Evolutionary conservation across 1,140 invertebrate species (phyloP), one percentile per base, ranked within the genome.

Genomic region (Pogonomyrmex californicus): DNA sequence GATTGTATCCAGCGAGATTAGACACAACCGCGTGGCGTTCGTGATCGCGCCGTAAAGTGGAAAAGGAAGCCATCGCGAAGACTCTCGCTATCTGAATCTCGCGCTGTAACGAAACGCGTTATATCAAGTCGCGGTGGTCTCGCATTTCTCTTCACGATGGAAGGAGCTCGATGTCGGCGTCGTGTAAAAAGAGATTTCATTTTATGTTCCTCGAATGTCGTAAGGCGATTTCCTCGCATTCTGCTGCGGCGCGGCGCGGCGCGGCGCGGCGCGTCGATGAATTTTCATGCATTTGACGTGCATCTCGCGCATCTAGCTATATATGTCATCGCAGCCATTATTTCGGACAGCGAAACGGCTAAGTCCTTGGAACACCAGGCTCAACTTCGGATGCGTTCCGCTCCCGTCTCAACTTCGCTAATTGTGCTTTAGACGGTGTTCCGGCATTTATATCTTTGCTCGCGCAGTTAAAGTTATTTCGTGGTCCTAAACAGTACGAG

Each of bases 381-480:
- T 78, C 70, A 73, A 82, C 85, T 63, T 83, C 49, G 66, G 88
- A 88, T 91, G 89, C 79, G 68, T 60, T 86, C 71, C 73, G 66
- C 62, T 58, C 63, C 81, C 85, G 85, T 82, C 65, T 85, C 76
- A 93, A 93, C 90, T 93, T 92, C 44, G 87, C 91, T 93, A 92
- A 93, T 93, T 93, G 91, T 75, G 73, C 85, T 83, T 83, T 73
- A 88, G 82, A 88, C 73, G 62, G 44, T 79, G 51, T 77, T 81
- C 70, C 66, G 75, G 75, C 62, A 86, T 88, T 88, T 88, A 86
- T 63, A 86, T 70, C 56, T 33, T 78, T 54, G 51, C n/a, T 66
- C 66, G 58, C 56, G 49, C 49, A 63, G 41, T 65, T 60, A 38
- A 73, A 66, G 58, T 79, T 79, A 79, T 86, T 88, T 73, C 85